These are phyloP conservation scores for Psylliodes chrysocephalus DNA, from an alignment of 2,888 invertebrate genomes.

Conservation along the genomic window DNA sequence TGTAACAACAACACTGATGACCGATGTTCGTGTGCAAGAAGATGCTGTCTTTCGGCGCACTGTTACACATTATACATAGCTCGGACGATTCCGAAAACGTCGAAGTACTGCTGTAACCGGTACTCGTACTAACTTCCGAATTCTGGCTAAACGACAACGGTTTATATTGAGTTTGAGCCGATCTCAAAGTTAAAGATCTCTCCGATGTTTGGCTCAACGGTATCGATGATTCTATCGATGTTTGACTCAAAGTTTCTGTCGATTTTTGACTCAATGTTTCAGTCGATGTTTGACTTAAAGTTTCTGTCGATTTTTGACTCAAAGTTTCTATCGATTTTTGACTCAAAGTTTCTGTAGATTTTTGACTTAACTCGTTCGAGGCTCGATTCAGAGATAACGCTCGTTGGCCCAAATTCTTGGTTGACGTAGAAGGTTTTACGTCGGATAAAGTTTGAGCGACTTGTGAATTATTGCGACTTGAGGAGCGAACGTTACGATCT, in stretches of 20 bases:
- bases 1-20: slow-evolving; percentile 78
- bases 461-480: neutral
- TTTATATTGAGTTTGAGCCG: neutral
- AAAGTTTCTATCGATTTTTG: neutral
- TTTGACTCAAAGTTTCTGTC: slow-evolving; percentile 22
- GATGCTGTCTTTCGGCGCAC: slow-evolving; percentile 73
- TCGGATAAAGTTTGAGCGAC: neutral
- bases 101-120: slow-evolving; percentile 12
- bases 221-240: neutral
- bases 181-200: neutral
- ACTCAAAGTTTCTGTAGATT: slow-evolving; percentile 8
- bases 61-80: slow-evolving; percentile 72
- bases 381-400: neutral
- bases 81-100: slow-evolving; percentile 41
- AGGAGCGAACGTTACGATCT: neutral
- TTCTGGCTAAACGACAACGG: slow-evolving; percentile 34
- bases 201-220: slow-evolving; percentile 2
- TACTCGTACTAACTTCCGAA: slow-evolving; percentile 37
- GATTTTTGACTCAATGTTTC: slow-evolving; percentile 2
- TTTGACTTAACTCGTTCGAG: neutral
- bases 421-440: neutral
- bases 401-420: no score
- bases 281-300: neutral
- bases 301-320: slow-evolving; percentile 12
- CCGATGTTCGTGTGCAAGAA: slow-evolving; percentile 75